These are phyloP conservation scores for Lochmaea crataegi DNA, from an alignment of 2,888 invertebrate species.

Conservation along the genomic window DNA sequence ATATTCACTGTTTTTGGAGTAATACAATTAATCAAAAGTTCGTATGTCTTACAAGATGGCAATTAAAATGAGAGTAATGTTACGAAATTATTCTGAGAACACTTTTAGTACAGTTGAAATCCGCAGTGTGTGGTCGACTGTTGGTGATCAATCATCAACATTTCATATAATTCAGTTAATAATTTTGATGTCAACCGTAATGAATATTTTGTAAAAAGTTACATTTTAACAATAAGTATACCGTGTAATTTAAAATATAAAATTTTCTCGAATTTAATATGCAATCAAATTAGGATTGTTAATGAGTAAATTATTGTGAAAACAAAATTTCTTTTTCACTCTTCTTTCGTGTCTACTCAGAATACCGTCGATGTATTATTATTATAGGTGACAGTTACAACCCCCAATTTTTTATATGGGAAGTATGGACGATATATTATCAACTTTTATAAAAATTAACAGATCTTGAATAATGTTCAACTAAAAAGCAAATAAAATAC, in stretches of 20 bases:
- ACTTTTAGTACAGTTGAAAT: constrained; percentile 21
- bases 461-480: too few species aligned
- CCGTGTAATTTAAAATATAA: neutral
- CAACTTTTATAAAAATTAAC: too few species aligned
- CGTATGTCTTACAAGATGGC: constrained; percentile 28
- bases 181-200: constrained; percentile 13
- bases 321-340: too few species aligned
- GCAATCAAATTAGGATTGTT: too few species aligned
- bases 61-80: constrained; percentile 35
- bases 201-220: neutral
- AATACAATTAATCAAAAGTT: constrained; percentile 30
- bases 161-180: constrained; percentile 18
- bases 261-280: neutral
- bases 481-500: neutral
- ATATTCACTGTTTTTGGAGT: constrained; percentile 9
- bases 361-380: too few species aligned
- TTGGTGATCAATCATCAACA: constrained; percentile 27
- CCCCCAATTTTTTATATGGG: too few species aligned
- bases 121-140: constrained; percentile 26
- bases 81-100: constrained; percentile 29
- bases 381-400: too few species aligned
- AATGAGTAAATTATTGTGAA: too few species aligned
- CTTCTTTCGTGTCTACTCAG: too few species aligned
- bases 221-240: neutral
- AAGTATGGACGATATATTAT: too few species aligned